phyloP scores from a whole-genome alignment of 2,888 invertebrate species.

The Macrosiphum euphorbiae region DNA sequence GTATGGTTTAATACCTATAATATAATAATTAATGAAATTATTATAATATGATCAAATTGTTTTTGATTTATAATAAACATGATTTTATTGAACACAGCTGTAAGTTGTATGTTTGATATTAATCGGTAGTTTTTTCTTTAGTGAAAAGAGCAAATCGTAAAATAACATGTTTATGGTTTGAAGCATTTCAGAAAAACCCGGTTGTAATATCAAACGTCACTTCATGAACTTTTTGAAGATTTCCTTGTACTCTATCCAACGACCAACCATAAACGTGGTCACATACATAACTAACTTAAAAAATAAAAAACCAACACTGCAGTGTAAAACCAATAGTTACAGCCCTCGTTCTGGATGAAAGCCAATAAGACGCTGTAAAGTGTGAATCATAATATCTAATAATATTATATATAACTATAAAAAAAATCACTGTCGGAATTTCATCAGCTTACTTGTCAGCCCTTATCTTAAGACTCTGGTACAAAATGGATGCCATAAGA shows the following conservation, averaged over 20 bases:
- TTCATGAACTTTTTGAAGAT: neutral
- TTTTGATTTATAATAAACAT: neutral
- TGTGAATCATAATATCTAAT: neutral
- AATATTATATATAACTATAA: neutral
- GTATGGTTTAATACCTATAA: neutral
- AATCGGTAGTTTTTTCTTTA: neutral
- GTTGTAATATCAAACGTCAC: neutral
- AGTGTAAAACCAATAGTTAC: neutral
- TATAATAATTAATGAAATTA: neutral
- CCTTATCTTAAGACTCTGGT: neutral
- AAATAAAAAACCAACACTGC: neutral
- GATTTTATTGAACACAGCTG: neutral
- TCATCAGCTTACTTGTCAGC: neutral
- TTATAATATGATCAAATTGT: neutral
- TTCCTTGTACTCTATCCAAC: neutral
- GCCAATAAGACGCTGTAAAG: neutral
- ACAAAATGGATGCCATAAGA: neutral
- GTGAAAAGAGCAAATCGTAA: neutral
- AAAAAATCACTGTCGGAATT: neutral
- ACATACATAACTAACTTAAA: neutral
- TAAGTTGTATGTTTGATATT: neutral
- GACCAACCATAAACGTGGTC: neutral
- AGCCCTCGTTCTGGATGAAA: neutral
- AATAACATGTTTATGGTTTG: neutral
- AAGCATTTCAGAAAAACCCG: neutral